These are phyloP conservation scores for Himalopsyche kuldschensis DNA, from an alignment of 2,888 invertebrate genomes.

Conservation along the genomic window DNA sequence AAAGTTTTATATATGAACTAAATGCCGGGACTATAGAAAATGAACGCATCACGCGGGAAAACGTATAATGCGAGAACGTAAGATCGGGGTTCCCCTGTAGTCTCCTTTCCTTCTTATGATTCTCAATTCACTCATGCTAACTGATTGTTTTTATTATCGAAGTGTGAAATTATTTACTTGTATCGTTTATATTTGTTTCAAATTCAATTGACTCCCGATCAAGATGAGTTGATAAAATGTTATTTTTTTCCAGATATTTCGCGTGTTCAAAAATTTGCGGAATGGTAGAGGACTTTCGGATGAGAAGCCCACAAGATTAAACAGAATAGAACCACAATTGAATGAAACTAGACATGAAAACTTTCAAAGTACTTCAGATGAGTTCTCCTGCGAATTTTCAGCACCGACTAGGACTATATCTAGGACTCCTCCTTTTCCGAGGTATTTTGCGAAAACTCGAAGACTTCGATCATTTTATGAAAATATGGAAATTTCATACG, in stretches of 20 bases:
- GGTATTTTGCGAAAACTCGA: neutral
- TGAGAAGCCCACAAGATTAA: neutral
- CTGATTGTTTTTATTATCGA: too few relatives aligned
- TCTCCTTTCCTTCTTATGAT: too few relatives aligned
- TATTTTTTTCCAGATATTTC: neutral
- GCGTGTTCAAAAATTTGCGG: conserved; percentile 10
- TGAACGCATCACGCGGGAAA: too few relatives aligned
- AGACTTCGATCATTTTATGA: conserved; percentile 30
- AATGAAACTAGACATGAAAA: neutral
- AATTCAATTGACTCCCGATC: too few relatives aligned
- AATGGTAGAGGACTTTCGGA: neutral
- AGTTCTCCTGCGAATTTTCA: neutral
- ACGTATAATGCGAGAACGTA: too few relatives aligned
- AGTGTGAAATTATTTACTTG: too few relatives aligned
- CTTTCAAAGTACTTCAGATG: neutral
- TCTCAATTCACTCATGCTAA: too few relatives aligned
- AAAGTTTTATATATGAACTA: too few relatives aligned
- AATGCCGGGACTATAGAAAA: too few relatives aligned
- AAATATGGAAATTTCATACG: conserved; percentile 25
- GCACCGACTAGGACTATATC: neutral
- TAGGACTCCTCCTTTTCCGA: conserved; percentile 2
- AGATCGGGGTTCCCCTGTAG: too few relatives aligned
- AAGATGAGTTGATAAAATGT: neutral
- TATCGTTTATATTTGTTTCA: too few relatives aligned
- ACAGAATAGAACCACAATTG: conserved; percentile 3